Conservation (phyloP, 2,888 invertebrate species). For the Liposcelis brunnea region DNA sequence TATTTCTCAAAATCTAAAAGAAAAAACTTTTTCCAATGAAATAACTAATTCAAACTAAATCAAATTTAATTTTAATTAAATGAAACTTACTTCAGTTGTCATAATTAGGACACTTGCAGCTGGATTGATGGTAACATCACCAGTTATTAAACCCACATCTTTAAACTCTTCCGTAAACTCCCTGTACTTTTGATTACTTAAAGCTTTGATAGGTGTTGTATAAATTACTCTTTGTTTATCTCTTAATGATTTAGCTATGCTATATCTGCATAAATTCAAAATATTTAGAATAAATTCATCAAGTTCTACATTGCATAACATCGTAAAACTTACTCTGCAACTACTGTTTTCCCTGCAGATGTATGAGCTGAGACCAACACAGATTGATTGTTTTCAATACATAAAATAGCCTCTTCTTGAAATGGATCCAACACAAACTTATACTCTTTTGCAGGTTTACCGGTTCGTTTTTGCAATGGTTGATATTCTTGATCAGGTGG, state of each 20-base stretch:
- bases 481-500: slow-evolving; percentile 73
- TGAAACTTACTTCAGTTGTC: slow-evolving; percentile 77
- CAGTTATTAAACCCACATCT: slow-evolving; percentile 96
- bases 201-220: slow-evolving; percentile 97
- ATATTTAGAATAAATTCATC: background rate
- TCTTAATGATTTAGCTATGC: slow-evolving; percentile 83
- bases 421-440: slow-evolving; percentile 93
- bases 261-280: slow-evolving; percentile 44
- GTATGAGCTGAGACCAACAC: slow-evolving; percentile 98
- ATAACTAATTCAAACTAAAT: background rate
- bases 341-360: slow-evolving; percentile 98
- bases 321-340: slow-evolving; percentile 74
- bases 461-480: slow-evolving; percentile 36
- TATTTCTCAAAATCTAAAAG: slow-evolving; percentile 79
- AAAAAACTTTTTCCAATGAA: slow-evolving; percentile 9
- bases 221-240: slow-evolving; percentile 97
- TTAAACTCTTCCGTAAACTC: slow-evolving; percentile 90
- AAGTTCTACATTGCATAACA: background rate
- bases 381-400: slow-evolving; percentile 95
- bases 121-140: slow-evolving; percentile 98
- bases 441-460: slow-evolving; percentile 78
- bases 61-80: background rate
- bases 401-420: slow-evolving; percentile 90
- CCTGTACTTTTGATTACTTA: slow-evolving; percentile 97
- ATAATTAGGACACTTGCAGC: slow-evolving; percentile 95